phyloP scores from a whole-genome alignment of 2,113 vertebrate genomes.

The Falco punctatus region DNA sequence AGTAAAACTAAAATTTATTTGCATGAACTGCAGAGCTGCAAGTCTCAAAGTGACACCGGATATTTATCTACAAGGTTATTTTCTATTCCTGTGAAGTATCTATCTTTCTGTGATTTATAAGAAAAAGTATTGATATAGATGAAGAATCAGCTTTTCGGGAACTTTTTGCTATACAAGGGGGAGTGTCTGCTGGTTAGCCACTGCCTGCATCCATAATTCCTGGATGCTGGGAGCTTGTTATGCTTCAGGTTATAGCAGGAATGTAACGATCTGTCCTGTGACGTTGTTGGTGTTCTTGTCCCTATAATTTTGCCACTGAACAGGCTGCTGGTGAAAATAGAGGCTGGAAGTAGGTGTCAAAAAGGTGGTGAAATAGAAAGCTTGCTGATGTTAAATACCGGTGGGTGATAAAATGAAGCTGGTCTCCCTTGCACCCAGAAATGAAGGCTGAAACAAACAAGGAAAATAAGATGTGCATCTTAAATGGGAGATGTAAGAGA shows the following conservation, averaged over 20 bases:
- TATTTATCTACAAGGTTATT: conserved; percentile 20
- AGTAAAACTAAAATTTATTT: conserved; percentile 60
- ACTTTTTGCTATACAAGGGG: not conserved
- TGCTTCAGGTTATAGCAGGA: not conserved
- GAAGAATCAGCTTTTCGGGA: not conserved
- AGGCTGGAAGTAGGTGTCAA: not conserved
- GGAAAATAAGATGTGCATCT: not conserved
- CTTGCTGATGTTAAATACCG: not conserved
- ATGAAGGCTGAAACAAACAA: not conserved
- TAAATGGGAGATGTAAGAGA: not conserved
- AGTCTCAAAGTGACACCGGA: conserved; percentile 29
- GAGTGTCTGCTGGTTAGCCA: not conserved
- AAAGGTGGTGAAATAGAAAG: not conserved
- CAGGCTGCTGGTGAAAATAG: not conserved
- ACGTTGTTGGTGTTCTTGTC: not conserved
- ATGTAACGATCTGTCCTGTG: not conserved
- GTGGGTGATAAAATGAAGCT: not conserved
- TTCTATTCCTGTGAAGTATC: not conserved
- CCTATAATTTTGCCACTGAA: not conserved
- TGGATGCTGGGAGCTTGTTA: not conserved
- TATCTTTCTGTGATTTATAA: not conserved
- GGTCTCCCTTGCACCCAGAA: not conserved
- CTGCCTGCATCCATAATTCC: not conserved
- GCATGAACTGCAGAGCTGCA: not conserved
- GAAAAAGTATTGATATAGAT: not conserved